Evolutionary conservation across 2,888 invertebrate genomes (phyloP).

Genomic region (Lordiphosa andalusiaca): DNA sequence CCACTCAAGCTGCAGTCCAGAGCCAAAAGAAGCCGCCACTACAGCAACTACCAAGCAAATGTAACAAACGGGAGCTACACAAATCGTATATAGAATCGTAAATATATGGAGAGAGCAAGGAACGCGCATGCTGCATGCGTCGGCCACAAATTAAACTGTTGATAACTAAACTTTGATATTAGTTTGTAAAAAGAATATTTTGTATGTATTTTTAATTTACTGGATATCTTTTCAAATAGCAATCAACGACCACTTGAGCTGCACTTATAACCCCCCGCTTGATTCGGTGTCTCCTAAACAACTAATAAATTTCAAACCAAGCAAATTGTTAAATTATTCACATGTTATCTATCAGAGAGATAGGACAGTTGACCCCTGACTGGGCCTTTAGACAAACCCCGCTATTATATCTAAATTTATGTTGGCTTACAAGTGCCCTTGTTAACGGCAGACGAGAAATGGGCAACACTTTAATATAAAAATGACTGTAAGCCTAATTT

Average conservation of each 20-base stretch:
- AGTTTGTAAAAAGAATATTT: constrained; percentile 73
- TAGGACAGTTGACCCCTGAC: neutral
- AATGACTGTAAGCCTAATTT: constrained; percentile 9
- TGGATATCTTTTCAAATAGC: constrained; percentile 43
- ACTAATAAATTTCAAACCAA: neutral
- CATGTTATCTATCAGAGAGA: constrained; percentile 5
- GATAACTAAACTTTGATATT: constrained; percentile 79
- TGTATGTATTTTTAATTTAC: constrained; percentile 69
- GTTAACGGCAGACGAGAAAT: constrained; percentile 17
- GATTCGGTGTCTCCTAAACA: neutral
- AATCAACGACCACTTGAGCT: constrained; percentile 26
- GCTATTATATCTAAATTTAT: constrained; percentile 4
- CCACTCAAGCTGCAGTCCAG: constrained; percentile 18
- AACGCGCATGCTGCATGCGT: constrained; percentile 64
- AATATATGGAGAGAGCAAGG: constrained; percentile 50
- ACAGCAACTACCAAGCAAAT: constrained; percentile 29
- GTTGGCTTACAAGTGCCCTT: constrained; percentile 8
- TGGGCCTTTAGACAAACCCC: constrained; percentile 5
- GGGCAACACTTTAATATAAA: constrained; percentile 32
- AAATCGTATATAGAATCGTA: constrained; percentile 18
- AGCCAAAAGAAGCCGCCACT: constrained; percentile 16
- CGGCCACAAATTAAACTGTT: constrained; percentile 76
- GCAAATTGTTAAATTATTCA: constrained; percentile 15
- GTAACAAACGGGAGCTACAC: constrained; percentile 22
- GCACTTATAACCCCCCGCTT: constrained; percentile 2